Base-by-base conservation (phyloP, 2,797 vertebrate species). In the Mallotus villosus region DNA sequence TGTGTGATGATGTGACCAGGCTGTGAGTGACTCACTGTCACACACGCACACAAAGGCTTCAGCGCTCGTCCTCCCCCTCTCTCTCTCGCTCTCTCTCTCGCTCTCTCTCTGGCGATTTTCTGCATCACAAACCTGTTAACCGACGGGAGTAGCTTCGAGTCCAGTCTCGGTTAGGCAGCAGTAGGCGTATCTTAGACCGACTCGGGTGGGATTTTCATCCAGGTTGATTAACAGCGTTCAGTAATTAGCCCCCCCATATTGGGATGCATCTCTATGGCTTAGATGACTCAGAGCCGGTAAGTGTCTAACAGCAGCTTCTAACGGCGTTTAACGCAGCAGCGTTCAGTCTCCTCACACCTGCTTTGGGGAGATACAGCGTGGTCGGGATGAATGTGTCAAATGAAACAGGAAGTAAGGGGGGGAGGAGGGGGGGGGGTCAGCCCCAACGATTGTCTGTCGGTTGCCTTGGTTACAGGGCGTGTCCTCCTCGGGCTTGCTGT, bases 381-480 rank as follows among this genome's bases (percentile, higher is more conserved):
- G 60, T 46, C 5, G 41, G 8, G 60, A 12, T 24, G 21, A n/a
- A 75, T 64, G 63, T 32, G 25, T 76, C 74, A 80, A 82, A 78
- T 76, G 73, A 76, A 85, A 83, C 85, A 82, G 87, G 85, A 86
- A 85, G 84, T 72, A 64, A 46, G 73, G 72, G 76, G 41, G 76
- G 41, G n/a, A n/a, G n/a, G n/a, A n/a, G n/a, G n/a, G n/a, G 51
- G 73, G 72, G 76, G 41, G 76, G 41, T 74, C 51, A 51, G 25
- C 41, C 37, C 17, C 5, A 27, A 25, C 68, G 72, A 78, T 76
- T 65, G 61, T 63, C 46, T 27, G 24, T 73, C 63, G 64, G 41
- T 90, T 68, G 64, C 83, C 86, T 57, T 76, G 85, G 84, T 77
- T 88, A 91, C 88, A 55, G 86, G 87, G 88, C 81, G 87, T 81